Percentiles rank a stretch among this genome's conserved stretches.
These are phyloP conservation scores for Geotrupes spiniger DNA, from an alignment of 2,888 invertebrate genomes.

Conservation along the genomic window DNA sequence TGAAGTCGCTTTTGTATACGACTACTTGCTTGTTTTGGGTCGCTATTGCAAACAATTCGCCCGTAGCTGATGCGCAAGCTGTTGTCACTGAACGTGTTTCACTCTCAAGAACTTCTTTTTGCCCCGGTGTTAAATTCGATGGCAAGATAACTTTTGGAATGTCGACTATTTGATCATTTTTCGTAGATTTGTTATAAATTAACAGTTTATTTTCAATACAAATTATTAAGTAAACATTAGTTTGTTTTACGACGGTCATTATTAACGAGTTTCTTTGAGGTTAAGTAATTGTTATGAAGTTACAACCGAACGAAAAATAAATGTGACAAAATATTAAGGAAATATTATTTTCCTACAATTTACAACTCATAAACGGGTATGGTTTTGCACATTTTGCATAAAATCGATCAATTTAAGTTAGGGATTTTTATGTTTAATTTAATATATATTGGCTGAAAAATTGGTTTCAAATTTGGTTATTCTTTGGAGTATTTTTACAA, in stretches of 20 bases:
- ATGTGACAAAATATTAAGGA: no score
- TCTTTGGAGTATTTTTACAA: no score
- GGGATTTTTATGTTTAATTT: no score
- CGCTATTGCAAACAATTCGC: conserved; percentile 59
- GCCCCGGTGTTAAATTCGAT: background rate
- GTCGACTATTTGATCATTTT: conserved; percentile 10
- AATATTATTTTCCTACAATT: no score
- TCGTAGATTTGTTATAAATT: conserved; percentile 12
- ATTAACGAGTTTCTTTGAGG: no score
- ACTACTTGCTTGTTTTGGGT: conserved; percentile 62
- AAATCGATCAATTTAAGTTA: no score
- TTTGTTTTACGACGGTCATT: conserved; percentile 1
- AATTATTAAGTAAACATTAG: conserved; percentile 11
- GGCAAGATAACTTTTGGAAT: conserved; percentile 13
- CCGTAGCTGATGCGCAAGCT: conserved; percentile 44
- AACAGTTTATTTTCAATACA: conserved; percentile 16
- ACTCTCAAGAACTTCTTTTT: conserved; percentile 21
- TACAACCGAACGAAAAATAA: no score
- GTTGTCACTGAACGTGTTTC: conserved; percentile 21
- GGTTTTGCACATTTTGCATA: no score
- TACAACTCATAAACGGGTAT: no score
- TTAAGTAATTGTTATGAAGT: no score
- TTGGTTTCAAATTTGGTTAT: no score
- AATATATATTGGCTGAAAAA: no score
- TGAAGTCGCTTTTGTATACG: conserved; percentile 53